Percentiles rank a stretch among this genome's conserved stretches.
These are phyloP conservation scores for Saccostrea echinata DNA, from an alignment of 1,140 invertebrate genomes.

Conservation along the genomic window DNA sequence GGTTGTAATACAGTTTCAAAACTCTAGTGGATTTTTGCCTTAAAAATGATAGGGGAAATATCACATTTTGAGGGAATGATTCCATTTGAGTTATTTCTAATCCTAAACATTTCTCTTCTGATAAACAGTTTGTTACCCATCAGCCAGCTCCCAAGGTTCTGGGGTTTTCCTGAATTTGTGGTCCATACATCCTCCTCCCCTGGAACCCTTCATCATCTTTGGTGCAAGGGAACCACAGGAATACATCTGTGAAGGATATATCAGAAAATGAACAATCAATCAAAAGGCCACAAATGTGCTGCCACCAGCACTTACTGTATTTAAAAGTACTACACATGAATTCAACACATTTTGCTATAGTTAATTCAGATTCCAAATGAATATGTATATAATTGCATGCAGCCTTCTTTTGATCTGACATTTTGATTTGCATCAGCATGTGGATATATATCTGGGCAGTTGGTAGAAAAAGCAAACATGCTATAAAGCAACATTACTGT, in stretches of 20 bases:
- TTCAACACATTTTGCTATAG: too few relatives aligned
- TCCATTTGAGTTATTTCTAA: neutral
- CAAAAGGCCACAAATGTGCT: too few relatives aligned
- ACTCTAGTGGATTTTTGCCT: neutral
- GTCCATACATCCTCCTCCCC: constrained; percentile 81
- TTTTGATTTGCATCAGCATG: too few relatives aligned
- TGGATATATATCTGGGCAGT: too few relatives aligned
- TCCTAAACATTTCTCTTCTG: neutral
- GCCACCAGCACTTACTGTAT: too few relatives aligned
- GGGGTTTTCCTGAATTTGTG: constrained; percentile 81
- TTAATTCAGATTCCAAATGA: too few relatives aligned
- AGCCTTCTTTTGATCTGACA: too few relatives aligned
- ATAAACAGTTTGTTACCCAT: constrained; percentile 80
- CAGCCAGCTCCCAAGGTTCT: constrained; percentile 84
- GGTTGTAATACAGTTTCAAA: neutral
- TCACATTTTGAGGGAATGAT: neutral
- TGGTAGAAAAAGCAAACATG: too few relatives aligned
- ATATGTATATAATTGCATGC: too few relatives aligned
- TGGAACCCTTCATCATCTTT: constrained; percentile 81
- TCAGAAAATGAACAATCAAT: too few relatives aligned
- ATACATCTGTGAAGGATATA: constrained; percentile 80
- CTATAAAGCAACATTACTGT: too few relatives aligned
- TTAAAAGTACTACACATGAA: too few relatives aligned
- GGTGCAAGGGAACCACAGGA: constrained; percentile 83
- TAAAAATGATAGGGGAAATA: neutral